Base-by-base conservation (phyloP, 2,888 invertebrate species). In the Clitarchus hookeri region DNA sequence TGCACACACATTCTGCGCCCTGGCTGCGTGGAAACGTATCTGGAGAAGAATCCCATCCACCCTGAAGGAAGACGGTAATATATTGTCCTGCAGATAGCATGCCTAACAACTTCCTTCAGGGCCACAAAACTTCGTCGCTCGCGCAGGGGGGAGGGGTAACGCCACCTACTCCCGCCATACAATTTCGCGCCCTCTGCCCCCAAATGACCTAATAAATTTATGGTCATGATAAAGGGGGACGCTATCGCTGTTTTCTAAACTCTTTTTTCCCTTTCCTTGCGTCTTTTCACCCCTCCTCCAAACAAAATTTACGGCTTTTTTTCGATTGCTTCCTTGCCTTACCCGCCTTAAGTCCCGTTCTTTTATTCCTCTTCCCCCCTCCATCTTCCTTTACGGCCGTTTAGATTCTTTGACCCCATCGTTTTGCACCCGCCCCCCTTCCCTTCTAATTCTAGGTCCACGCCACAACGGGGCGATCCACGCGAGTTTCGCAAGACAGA, bases 61-160 rank as follows among this genome's bases (percentile, higher is more conserved):
- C 65, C 65, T n/a, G 65, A 65, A 65, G 65, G 65, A 8, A 65
- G 65, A 6, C 6, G 65, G 65, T 65, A 19, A 65, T 65, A 19
- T 65, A 65, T 65, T n/a, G 65, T 65, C 65, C 65, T 19, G 65
- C 65, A 65, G 65, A 65, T 65, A 65, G 65, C 65, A 65, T 65
- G 65, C 65, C 65, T 65, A 65, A 65, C 65, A 65, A 65, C 65
- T 65, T 65, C 65, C 65, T 65, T 65, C 65, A 65, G 65, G 65
- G n/a, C 0, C 65, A 65, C 65, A 65, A 65, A 65, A 65, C 65
- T 65, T 65, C 23, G 65, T 65, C 65, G 65, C 65, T n/a, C 65
- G 65, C 65, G 8, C 12, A 1, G n/a, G 65, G 65, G 36, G 65
- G n/a, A 8, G 65, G 65, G 65, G 36, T 36, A 36, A 19, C 8